Evolutionary conservation across 1,140 invertebrate genomes (phyloP).

Genomic region (Ceratina calcarata): DNA sequence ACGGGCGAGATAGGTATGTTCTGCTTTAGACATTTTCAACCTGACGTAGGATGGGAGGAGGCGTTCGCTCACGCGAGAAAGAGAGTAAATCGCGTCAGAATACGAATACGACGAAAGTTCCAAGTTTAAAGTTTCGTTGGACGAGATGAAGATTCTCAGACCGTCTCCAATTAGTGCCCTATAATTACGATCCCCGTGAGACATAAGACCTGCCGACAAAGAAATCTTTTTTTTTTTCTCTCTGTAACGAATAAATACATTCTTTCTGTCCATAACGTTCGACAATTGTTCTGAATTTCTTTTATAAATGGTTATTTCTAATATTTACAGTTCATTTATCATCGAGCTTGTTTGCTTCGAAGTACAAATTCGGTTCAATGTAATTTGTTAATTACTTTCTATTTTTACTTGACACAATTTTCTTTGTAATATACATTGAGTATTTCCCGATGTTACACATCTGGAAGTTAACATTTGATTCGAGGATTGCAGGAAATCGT

Average conservation of each 20-base stretch:
- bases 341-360: no score
- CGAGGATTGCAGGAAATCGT: no score
- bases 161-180: constrained; percentile 55
- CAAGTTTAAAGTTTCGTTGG: constrained; percentile 34
- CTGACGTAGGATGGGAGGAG: background rate
- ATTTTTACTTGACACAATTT: no score
- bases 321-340: no score
- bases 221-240: constrained; percentile 43
- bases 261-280: background rate
- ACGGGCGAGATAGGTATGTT: constrained; percentile 21
- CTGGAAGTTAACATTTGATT: no score
- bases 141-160: constrained; percentile 50
- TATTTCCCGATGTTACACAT: no score
- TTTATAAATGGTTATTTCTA: background rate
- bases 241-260: background rate
- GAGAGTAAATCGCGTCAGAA: background rate
- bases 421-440: no score
- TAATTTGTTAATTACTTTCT: no score
- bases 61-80: background rate
- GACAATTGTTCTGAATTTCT: constrained; percentile 3
- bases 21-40: constrained; percentile 35
- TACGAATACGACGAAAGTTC: constrained; percentile 18
- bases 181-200: constrained; percentile 57
- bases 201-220: constrained; percentile 36
- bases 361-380: no score